phyloP scores from a whole-genome alignment of 2,888 invertebrate species.

The Agrotis clavis region DNA sequence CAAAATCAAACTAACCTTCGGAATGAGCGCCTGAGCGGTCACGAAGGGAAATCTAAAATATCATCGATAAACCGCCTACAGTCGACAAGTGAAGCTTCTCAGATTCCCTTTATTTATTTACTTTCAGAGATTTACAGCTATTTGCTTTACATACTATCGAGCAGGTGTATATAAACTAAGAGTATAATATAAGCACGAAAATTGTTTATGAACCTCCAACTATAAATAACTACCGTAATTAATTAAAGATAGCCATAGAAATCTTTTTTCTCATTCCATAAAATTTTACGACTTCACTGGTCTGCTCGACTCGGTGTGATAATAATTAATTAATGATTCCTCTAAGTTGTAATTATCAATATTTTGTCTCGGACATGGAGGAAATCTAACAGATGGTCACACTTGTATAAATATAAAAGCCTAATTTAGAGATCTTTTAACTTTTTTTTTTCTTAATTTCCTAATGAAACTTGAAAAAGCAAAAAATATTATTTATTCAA shows the following conservation, averaged over 20 bases:
- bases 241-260: constrained; percentile 20
- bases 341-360: constrained; percentile 1
- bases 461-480: no score
- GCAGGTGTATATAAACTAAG: no score
- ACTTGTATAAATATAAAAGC: no score
- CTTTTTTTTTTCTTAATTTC: no score
- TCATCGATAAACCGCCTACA: constrained; percentile 57
- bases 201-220: no score
- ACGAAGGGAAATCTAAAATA: constrained; percentile 69
- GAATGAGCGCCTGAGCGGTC: constrained; percentile 58
- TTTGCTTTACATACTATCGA: neutral
- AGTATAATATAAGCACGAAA: neutral
- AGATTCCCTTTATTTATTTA: constrained; percentile 33
- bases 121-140: constrained; percentile 13
- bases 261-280: constrained; percentile 2
- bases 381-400: no score
- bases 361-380: constrained; percentile 11
- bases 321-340: constrained; percentile 11
- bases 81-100: constrained; percentile 48
- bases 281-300: constrained; percentile 33
- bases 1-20: constrained; percentile 70
- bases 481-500: no score
- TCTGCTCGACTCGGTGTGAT: constrained; percentile 1
- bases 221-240: neutral
- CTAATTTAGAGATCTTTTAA: no score